Evolutionary conservation across 1,140 invertebrate species (phyloP).

Genomic region (Wasmannia auropunctata): DNA sequence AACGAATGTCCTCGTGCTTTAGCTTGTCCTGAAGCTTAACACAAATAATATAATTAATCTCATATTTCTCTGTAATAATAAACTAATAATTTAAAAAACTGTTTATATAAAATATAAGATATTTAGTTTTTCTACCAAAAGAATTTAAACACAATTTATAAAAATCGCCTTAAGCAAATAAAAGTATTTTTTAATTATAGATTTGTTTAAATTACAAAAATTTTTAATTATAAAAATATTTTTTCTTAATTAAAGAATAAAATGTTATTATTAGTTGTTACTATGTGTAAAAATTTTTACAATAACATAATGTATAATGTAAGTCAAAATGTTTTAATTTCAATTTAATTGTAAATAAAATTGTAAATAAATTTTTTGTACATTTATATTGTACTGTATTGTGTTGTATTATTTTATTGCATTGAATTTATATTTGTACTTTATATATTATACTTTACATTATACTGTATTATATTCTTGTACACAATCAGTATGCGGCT

Average conservation of each 20-base stretch:
- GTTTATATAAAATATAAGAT: neutral
- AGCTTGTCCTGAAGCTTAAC: slow-evolving; percentile 84
- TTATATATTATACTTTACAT: no score
- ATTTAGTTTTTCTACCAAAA: neutral
- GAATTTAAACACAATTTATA: neutral
- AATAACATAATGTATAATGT: neutral
- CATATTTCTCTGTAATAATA: neutral
- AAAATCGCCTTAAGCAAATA: no score
- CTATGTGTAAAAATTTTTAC: no score
- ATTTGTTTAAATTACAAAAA: neutral
- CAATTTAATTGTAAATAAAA: no score
- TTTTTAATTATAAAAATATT: neutral
- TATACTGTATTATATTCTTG: neutral
- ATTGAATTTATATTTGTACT: neutral
- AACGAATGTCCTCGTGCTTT: slow-evolving; percentile 94
- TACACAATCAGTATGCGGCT: neutral
- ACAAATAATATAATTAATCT: slow-evolving; percentile 10
- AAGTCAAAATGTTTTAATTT: no score
- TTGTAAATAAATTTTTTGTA: neutral
- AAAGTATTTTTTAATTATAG: no score
- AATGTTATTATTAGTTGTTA: no score
- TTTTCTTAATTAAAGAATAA: neutral
- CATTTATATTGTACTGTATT: neutral
- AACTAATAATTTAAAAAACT: neutral
- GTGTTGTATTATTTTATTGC: neutral